phyloP scores from a whole-genome alignment of 2,797 vertebrate species.

The Spheniscus humboldti region DNA sequence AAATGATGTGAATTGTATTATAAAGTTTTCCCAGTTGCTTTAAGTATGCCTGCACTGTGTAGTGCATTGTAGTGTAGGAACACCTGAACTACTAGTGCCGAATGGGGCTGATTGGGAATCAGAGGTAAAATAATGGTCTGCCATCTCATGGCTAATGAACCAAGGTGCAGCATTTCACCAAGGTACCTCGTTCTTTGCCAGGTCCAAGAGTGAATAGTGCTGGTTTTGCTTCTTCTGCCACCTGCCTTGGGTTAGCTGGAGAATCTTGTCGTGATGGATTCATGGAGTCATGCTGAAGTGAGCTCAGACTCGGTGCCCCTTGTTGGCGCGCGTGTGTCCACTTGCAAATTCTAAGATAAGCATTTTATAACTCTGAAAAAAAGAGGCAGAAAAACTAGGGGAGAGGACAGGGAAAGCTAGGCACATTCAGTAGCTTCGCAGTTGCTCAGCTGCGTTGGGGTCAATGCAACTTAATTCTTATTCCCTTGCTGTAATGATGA shows the following conservation, averaged over 20 bases:
- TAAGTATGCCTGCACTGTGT: neutral
- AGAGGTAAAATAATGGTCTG: neutral
- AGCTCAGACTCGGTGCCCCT: neutral
- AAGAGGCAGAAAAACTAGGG: neutral
- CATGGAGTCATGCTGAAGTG: neutral
- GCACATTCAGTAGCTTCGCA: neutral
- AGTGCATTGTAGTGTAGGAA: rapidly evolving
- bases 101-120: neutral
- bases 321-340: neutral
- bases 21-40: neutral
- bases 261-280: neutral
- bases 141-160: neutral
- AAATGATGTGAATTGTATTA: neutral
- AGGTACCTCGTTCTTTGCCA: neutral
- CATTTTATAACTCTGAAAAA: neutral
- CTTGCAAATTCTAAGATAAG: neutral
- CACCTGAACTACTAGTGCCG: neutral
- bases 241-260: neutral
- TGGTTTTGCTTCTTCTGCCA: neutral
- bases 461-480: neutral
- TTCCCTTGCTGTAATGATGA: neutral
- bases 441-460: neutral
- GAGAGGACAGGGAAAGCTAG: neutral
- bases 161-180: neutral
- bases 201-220: neutral